Conservation (phyloP, 1,140 invertebrate genomes). For the Scaptodrosophila lebanonensis region DNA sequence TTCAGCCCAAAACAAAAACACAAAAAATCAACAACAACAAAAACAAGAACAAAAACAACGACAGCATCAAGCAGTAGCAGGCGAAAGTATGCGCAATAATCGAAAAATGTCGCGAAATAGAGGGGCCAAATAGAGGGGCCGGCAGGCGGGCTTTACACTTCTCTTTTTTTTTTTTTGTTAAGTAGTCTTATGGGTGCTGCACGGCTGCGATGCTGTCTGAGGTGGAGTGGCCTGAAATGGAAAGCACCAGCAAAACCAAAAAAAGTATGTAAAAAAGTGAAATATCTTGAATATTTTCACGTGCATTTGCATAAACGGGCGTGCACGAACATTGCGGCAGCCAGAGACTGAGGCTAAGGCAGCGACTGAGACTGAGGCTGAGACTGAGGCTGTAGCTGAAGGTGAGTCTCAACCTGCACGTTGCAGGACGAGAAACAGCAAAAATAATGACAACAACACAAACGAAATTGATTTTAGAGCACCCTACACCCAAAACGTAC, state of each 20-base stretch:
- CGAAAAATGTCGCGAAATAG: slow-evolving; percentile 52
- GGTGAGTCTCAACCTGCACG: no score
- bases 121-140: background rate
- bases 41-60: slow-evolving; percentile 30
- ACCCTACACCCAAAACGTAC: no score
- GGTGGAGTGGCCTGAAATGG: slow-evolving; percentile 45
- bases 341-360: background rate
- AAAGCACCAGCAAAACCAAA: slow-evolving; percentile 40
- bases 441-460: no score
- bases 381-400: slow-evolving; percentile 42
- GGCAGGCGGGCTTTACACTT: slow-evolving; percentile 1
- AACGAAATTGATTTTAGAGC: no score
- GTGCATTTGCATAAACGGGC: slow-evolving; percentile 65
- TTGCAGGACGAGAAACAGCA: no score
- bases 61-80: slow-evolving; percentile 19
- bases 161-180: no score
- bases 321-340: background rate
- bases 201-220: slow-evolving; percentile 23
- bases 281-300: slow-evolving; percentile 75
- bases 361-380: slow-evolving; percentile 35
- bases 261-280: slow-evolving; percentile 33
- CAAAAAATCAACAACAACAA: slow-evolving; percentile 13
- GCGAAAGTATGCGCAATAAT: slow-evolving; percentile 68
- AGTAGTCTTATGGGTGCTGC: no score
- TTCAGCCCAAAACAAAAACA: slow-evolving; percentile 54